Evolutionary conservation across 2,113 vertebrate species (phyloP).

Genomic region (Euleptes europaea): DNA sequence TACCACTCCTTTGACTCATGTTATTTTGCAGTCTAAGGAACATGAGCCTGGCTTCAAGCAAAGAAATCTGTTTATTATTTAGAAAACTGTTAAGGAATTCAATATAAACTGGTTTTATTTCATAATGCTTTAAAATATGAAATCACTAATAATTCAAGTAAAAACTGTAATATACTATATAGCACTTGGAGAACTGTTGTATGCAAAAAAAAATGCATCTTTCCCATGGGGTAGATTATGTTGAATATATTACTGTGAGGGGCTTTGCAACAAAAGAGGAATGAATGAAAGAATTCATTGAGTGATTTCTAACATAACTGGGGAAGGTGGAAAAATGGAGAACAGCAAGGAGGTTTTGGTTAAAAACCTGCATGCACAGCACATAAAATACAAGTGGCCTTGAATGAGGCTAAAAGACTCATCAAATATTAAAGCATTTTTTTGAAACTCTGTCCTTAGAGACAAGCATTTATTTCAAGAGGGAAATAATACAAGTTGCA

Average conservation of each 20-base stretch:
- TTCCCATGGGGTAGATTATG: background rate
- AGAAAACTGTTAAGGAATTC: background rate
- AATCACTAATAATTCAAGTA: background rate
- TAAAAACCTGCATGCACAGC: background rate
- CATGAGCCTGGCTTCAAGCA: background rate
- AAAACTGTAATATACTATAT: background rate
- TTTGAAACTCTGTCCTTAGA: background rate
- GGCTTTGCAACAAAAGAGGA: background rate
- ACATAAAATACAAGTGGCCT: background rate
- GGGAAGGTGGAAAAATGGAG: background rate
- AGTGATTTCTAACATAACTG: background rate
- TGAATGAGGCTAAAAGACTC: background rate
- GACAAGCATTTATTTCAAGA: background rate
- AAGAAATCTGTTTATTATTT: background rate
- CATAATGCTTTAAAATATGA: background rate
- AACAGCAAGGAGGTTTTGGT: background rate
- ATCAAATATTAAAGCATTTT: background rate
- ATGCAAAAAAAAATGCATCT: background rate
- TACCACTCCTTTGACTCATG: background rate
- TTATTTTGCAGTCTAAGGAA: background rate
- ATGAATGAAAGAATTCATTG: background rate
- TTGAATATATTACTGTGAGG: accelerated
- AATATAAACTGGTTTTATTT: background rate
- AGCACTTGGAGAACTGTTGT: background rate
- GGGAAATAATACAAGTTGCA: background rate